Base-by-base conservation (phyloP, 2,888 invertebrate genomes). In the Lasioglossum oenotherae region DNA sequence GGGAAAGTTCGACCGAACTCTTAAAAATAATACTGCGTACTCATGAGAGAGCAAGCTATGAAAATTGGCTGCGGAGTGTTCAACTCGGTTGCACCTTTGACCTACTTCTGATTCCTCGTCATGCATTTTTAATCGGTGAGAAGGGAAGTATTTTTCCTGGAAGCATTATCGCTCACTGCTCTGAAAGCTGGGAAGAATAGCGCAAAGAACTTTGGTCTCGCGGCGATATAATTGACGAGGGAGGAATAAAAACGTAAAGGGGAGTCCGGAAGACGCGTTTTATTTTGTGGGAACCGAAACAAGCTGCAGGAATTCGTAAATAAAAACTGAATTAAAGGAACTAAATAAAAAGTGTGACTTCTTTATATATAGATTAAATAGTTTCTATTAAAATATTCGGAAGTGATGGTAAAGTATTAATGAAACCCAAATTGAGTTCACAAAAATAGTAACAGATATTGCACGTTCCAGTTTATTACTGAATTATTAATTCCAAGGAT, bases 61-160 rank as follows among this genome's bases (percentile, higher is more conserved):
- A 73, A 64, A 69, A 64, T 75, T 69, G 73, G 23, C 53, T 14
- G 41, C 49, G 19, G 78, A 74, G 72, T 78, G 77, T 79, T 80
- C 14, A 10, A 53, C 31, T 57, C 19, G 31, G 57, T 64, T 75
- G 73, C 69, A 76, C 60, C 60, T 73, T 79, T 71, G 69, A 81
- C 72, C 80, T 53, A 78, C 57, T 78, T 85, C 74, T 38, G 74
- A 41, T 60, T 64, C 74, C 35, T n/a, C 77, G 35, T 23, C 78
- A 53, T 78, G 67, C 77, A 78, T 78, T 78, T 78, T 81, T 78
- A 64, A 81, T 82, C 79, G 79, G n/a, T 23, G 53, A n/a, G 73
- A 27, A 41, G 44, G 35, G 46, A 57, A 53, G 53, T 44, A 80
- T 69, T 67, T 78, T 84, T 78, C 69, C 75, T 67, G 14, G 31